Percentiles rank a stretch among this genome's conserved stretches.
Evolutionary conservation across 2,113 vertebrate genomes (phyloP).

Genomic region (Gadus chalcogrammus): DNA sequence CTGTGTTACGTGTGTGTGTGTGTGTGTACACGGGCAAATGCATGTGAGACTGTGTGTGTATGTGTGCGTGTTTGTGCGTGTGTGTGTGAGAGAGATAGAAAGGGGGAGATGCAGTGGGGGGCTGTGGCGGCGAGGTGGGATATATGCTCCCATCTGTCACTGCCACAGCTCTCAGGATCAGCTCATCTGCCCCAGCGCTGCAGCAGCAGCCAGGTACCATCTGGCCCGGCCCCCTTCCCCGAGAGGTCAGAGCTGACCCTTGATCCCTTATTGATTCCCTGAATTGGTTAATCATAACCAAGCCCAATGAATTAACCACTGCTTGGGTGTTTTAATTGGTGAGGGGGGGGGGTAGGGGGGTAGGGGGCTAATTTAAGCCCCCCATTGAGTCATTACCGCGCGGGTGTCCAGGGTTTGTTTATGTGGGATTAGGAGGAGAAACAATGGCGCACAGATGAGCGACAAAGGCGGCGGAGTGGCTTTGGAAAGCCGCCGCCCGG

Average conservation of each 20-base stretch:
- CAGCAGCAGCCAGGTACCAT: constrained; percentile 55
- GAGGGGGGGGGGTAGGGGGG: constrained; percentile 8
- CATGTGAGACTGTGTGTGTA: too few relatives aligned
- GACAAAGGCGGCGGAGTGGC: constrained; percentile 56
- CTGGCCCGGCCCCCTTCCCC: constrained; percentile 38
- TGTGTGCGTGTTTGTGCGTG: too few relatives aligned
- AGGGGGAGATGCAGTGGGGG: not conserved
- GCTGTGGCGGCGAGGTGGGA: constrained; percentile 16
- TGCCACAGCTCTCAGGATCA: constrained; percentile 30
- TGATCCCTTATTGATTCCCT: constrained; percentile 64
- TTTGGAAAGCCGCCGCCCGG: constrained; percentile 64
- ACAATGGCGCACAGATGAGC: constrained; percentile 70
- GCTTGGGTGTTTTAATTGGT: constrained; percentile 60
- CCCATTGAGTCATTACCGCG: constrained; percentile 55
- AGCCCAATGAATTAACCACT: constrained; percentile 64
- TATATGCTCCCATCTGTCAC: constrained; percentile 61
- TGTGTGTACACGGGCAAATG: too few relatives aligned
- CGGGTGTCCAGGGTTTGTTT: constrained; percentile 20
- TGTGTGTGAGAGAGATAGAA: not conserved
- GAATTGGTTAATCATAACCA: constrained; percentile 65
- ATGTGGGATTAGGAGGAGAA: constrained; percentile 53
- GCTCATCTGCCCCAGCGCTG: constrained; percentile 50
- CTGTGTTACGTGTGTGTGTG: too few relatives aligned
- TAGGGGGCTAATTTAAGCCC: constrained; percentile 56
- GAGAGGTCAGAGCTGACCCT: constrained; percentile 57